Base-by-base conservation (phyloP, 2,888 invertebrate genomes). In the Peribatodes rhomboidaria region DNA sequence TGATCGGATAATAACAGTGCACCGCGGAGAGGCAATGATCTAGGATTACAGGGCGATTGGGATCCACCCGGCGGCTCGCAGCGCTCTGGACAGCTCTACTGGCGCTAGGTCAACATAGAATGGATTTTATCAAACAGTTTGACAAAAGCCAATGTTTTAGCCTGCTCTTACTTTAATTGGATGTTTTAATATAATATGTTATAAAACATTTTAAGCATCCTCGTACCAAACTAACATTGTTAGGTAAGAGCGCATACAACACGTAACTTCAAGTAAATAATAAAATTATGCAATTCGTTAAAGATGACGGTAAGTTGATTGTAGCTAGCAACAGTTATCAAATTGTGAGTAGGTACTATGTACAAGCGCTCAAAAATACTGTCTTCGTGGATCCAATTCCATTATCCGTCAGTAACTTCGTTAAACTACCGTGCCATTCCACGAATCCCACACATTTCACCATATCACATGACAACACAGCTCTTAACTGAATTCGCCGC, bases 1-100 rank as follows among this genome's bases (percentile, higher is more conserved):
- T 63, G 53, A 50, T 14, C 16, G 61, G 37, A 58, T 67, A 71
- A 71, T 63, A 58, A 64, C 42, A 58, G 52, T 58, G 58, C 69
- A 59, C 44, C 50, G 59, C 60, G 42, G 44, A 63, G 63, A 63
- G 62, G 53, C 67, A 59, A 65, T 63, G 69, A 63, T 55, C 60
- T 68, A 49, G 67, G 67, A 71, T 71, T 69, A 71, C 58, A 58
- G 27, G 58, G 46, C 37, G 54, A 65, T 65, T 58, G 67, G 44
- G 65, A 61, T 58, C 64, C 52, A 31, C 4, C 62, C 18, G 49
- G 56, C 33, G 18, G 44, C 53, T 22, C 10, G 4, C 39, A 27
- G 13, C 13, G 16, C 18, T 41, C 33, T 47, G 39, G 49, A 42
- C 44, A 46, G 52, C 4, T 37, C n/a, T 37, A n/a, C 39, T 61